These are phyloP conservation scores for Brenthis ino DNA, from an alignment of 2,888 invertebrate species.

Conservation along the genomic window DNA sequence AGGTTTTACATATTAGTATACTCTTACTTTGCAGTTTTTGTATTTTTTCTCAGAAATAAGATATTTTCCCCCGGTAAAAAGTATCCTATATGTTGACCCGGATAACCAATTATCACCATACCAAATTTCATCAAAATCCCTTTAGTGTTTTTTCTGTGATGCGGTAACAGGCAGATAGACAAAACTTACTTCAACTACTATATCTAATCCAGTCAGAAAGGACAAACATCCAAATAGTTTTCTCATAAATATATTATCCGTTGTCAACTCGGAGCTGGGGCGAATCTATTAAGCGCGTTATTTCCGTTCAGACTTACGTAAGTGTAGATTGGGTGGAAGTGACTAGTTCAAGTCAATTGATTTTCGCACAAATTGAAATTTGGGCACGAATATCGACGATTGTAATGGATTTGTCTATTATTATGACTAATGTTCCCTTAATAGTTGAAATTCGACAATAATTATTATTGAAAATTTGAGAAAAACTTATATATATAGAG, in stretches of 20 bases:
- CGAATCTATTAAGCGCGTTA: conserved; percentile 82
- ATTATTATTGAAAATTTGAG: too few relatives aligned
- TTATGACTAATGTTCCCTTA: background rate
- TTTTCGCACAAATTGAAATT: background rate
- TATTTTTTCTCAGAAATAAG: too few relatives aligned
- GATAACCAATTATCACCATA: too few relatives aligned
- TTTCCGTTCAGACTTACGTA: conserved; percentile 65
- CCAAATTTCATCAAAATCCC: too few relatives aligned
- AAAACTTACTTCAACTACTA: background rate
- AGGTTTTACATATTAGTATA: too few relatives aligned
- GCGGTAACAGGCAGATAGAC: too few relatives aligned
- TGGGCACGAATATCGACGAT: background rate
- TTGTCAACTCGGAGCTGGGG: conserved; percentile 76
- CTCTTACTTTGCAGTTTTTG: too few relatives aligned
- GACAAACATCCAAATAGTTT: conserved; percentile 50
- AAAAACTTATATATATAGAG: too few relatives aligned
- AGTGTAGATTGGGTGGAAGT: conserved; percentile 22
- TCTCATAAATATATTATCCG: conserved; percentile 79
- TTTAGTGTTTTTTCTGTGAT: too few relatives aligned
- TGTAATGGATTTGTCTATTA: background rate
- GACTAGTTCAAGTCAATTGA: conserved; percentile 16
- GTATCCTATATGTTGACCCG: too few relatives aligned
- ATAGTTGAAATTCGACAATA: too few relatives aligned
- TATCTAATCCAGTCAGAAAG: background rate
- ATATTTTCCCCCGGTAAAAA: too few relatives aligned